Percentiles rank a stretch among this genome's conserved stretches.
phyloP scores from a whole-genome alignment of 2,888 invertebrate genomes.

The Drosophila maculinotata region DNA sequence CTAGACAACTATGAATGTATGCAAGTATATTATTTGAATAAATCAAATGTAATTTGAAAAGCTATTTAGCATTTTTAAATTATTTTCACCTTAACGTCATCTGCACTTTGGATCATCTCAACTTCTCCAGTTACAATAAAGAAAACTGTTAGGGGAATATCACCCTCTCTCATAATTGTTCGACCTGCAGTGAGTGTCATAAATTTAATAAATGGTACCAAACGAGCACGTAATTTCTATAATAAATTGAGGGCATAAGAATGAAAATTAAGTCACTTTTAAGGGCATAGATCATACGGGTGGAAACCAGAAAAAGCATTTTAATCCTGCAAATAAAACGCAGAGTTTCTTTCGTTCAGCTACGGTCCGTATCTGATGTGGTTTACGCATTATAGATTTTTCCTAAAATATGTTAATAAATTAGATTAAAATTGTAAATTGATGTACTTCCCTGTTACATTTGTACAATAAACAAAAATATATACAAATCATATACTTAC shows the following conservation, averaged over 20 bases:
- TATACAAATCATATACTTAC: constrained; percentile 82
- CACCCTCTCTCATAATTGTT: constrained; percentile 88
- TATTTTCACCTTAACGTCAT: constrained; percentile 71
- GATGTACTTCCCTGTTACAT: no score
- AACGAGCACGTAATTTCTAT: constrained; percentile 87
- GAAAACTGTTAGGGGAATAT: constrained; percentile 87
- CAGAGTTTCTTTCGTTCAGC: constrained; percentile 87
- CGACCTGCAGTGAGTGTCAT: constrained; percentile 87
- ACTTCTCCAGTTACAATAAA: constrained; percentile 88
- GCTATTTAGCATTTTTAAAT: no score
- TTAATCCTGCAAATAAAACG: constrained; percentile 87
- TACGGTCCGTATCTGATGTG: constrained; percentile 86
- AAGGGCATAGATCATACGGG: constrained; percentile 81
- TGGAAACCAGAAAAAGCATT: constrained; percentile 88
- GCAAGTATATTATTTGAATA: not conserved
- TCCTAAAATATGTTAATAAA: constrained; percentile 85
- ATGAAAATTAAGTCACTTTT: constrained; percentile 34
- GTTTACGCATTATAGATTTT: constrained; percentile 87
- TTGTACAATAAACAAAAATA: no score
- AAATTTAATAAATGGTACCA: constrained; percentile 88
- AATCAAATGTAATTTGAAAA: no score
- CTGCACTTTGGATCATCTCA: constrained; percentile 53
- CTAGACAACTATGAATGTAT: not conserved
- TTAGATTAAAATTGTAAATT: not conserved
- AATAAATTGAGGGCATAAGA: constrained; percentile 34